Evolutionary conservation across 2,797 vertebrate genomes (phyloP).

Genomic region (Pteronotus mesoamericanus): DNA sequence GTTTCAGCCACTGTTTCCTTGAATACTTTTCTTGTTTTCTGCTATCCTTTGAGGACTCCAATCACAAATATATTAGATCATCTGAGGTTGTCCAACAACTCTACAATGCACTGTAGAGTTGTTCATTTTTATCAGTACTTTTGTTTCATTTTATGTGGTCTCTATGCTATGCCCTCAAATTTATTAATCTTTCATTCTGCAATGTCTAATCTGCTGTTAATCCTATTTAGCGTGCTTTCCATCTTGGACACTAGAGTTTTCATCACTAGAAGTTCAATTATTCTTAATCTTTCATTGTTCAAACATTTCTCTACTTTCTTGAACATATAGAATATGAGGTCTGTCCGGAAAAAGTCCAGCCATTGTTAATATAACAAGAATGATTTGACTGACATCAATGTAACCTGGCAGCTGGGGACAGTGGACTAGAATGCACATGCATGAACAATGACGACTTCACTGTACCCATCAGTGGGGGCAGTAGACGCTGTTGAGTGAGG

Average conservation of each 20-base stretch:
- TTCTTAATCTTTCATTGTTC: background rate
- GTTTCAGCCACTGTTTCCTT: background rate
- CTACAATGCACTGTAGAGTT: background rate
- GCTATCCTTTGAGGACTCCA: background rate
- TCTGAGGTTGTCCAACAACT: background rate
- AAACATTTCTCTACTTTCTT: background rate
- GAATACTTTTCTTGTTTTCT: background rate
- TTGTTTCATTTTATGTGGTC: background rate
- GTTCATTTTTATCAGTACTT: background rate
- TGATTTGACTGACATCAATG: too few species aligned
- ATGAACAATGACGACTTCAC: too few species aligned
- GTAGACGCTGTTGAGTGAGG: background rate
- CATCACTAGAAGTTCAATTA: background rate
- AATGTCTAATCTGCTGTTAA: background rate
- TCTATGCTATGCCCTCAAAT: background rate
- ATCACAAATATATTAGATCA: background rate
- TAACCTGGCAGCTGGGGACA: too few species aligned
- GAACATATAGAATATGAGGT: background rate
- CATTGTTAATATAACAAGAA: too few species aligned
- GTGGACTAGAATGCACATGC: too few species aligned
- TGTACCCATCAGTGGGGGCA: background rate
- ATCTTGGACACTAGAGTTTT: background rate
- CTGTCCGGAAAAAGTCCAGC: too few species aligned
- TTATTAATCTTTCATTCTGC: background rate
- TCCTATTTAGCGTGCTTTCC: background rate